Evolutionary conservation across 2,113 vertebrate species (phyloP), one percentile per base, ranked within the genome.

Genomic region (Rafetus swinhoei): DNA sequence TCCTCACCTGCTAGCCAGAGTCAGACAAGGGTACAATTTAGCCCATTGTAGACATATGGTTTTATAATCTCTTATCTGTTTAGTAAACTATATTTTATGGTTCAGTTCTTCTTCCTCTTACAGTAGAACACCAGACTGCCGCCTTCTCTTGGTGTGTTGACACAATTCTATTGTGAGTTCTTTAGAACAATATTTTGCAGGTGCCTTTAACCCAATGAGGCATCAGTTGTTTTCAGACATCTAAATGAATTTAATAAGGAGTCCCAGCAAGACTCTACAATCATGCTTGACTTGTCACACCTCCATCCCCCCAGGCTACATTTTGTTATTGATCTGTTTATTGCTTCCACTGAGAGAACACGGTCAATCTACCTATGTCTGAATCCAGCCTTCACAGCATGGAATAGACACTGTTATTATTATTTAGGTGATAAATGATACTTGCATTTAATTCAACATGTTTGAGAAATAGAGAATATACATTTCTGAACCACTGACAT

Each of bases 291-390:
- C 86, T 97, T 96, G 90, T 96, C 88, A 80, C 94, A 95, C 92
- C 87, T 95, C 86, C 69, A 82, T 88, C 81, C 88, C 93, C 74
- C 53, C 65, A 90, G 94, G 95, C 82, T 89, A 54, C 50, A 14
- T 95, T 95, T 96, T 97, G 22, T 97, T 98, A 96, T 95, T 96
- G 94, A 97, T 97, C 92, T 97, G 89, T 94, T 96, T 97, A 95
- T 97, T 95, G 94, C 91, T 95, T 97, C 65, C 16, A 1, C 87
- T 88, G 91, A 93, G 84, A 16, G n/a, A 95, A 95, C 53, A 57
- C 45, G 93, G 92, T 88, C 95, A 97, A 94, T 96, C 85, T 24
- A 81, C 82, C 82, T 54, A 87, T 86, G 91, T 89, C 88, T 97
- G 88, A 97, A 90, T 29, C 82, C 87, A 95, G 72, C 82, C 86